A percentile compares a stretch with the other conserved stretches of the same genome.
These are phyloP conservation scores for Caenorhabditis wallacei DNA, from an alignment of 2,888 invertebrate species.

Conservation along the genomic window DNA sequence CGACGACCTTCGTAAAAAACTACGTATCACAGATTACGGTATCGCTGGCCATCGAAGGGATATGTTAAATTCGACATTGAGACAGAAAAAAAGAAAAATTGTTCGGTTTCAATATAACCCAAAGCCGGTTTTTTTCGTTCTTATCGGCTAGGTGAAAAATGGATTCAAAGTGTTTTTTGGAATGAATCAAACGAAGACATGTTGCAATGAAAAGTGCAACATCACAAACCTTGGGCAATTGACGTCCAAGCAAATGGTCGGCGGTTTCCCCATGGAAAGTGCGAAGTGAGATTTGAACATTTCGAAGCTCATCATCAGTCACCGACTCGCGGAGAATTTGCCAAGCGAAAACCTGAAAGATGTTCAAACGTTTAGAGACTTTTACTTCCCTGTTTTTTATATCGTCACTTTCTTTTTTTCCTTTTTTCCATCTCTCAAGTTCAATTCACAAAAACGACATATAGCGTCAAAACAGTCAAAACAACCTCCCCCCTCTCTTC, in stretches of 20 bases:
- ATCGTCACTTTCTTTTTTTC: not conserved
- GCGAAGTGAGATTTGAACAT: constrained; percentile 81
- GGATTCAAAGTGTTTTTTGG: constrained; percentile 7
- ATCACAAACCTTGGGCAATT: constrained; percentile 79
- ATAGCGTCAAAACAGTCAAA: constrained; percentile 52
- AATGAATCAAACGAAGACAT: constrained; percentile 5
- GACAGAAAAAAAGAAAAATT: constrained; percentile 9
- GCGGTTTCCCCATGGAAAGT: constrained; percentile 83
- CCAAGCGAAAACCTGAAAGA: constrained; percentile 81
- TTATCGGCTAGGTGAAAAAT: constrained; percentile 9
- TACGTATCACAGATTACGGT: constrained; percentile 55
- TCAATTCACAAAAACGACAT: constrained; percentile 56
- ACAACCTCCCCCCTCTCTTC: constrained; percentile 34
- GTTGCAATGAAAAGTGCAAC: constrained; percentile 55
- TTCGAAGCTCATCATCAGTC: constrained; percentile 82
- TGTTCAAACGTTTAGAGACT: not conserved
- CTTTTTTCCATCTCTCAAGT: not conserved
- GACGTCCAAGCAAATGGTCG: constrained; percentile 79
- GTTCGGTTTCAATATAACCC: constrained; percentile 23
- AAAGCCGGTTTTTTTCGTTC: constrained; percentile 50
- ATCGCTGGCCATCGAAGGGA: constrained; percentile 3
- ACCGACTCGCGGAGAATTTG: constrained; percentile 83
- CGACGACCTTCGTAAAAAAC: constrained; percentile 62
- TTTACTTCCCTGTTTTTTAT: constrained; percentile 15
- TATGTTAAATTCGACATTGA: constrained; percentile 16